Conservation (phyloP, 1,140 invertebrate species). For the Eurosta solidaginis region DNA sequence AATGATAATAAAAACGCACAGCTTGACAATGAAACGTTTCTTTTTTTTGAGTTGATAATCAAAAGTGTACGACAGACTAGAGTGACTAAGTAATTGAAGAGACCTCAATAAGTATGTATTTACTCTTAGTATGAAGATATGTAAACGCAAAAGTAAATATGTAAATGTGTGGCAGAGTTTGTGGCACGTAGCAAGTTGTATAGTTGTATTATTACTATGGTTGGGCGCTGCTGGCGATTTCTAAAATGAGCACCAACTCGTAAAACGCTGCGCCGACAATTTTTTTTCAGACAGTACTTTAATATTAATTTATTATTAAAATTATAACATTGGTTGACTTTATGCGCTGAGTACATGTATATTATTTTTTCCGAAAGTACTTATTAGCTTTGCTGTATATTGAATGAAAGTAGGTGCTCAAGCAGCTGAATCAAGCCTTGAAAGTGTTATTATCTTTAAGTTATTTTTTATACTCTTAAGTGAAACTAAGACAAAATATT, state of each 20-base stretch:
- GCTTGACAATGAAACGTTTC: constrained; percentile 7
- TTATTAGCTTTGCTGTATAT: neutral
- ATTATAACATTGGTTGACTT: neutral
- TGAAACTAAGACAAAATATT: neutral
- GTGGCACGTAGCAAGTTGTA: neutral
- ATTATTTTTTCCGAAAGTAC: neutral
- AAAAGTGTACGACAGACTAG: neutral
- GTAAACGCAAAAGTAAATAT: neutral
- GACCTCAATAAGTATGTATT: neutral
- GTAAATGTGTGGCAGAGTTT: neutral
- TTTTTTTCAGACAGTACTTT: neutral
- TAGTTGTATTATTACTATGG: neutral
- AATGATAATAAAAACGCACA: constrained; percentile 20
- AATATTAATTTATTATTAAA: constrained; percentile 16
- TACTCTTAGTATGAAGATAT: neutral
- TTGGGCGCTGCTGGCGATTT: neutral
- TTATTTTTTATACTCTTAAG: neutral
- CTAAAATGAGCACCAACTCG: constrained; percentile 1
- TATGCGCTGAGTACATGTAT: neutral
- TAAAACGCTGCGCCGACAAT: constrained; percentile 1
- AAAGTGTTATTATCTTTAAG: neutral
- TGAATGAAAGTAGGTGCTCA: constrained; percentile 21
- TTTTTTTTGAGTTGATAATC: neutral
- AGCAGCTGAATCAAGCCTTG: neutral
- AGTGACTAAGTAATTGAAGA: neutral